Conservation (phyloP, 35 echinoderm and acorn worm species). For the Ptychodera flava region DNA sequence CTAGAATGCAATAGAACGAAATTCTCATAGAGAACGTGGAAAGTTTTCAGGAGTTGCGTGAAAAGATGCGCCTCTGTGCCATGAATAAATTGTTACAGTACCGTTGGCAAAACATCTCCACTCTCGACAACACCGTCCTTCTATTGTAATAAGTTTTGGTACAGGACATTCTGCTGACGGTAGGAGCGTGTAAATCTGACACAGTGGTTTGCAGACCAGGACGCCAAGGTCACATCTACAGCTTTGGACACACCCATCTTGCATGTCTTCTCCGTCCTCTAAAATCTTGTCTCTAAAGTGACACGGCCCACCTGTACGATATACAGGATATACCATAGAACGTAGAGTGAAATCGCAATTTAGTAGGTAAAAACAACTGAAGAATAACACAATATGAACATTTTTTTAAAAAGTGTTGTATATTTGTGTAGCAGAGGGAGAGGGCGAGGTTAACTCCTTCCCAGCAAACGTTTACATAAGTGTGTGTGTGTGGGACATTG, state of each 20-base stretch:
- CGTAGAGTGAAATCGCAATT: no score
- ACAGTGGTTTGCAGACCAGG: conserved; percentile 69
- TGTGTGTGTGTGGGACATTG: no score
- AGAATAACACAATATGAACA: no score
- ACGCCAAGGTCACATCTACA: conserved; percentile 75
- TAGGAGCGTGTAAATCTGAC: conserved; percentile 58
- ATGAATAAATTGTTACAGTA: background rate
- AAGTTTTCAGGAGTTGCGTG: background rate
- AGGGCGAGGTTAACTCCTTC: no score
- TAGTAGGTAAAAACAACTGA: no score
- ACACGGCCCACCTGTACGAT: background rate
- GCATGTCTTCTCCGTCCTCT: background rate
- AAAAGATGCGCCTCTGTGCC: background rate
- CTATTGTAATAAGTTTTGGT: conserved; percentile 58
- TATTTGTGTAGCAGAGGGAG: no score
- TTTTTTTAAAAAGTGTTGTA: no score
- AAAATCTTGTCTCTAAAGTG: background rate
- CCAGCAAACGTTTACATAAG: no score
- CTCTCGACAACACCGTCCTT: conserved; percentile 79
- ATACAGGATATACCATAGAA: no score
- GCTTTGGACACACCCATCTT: conserved; percentile 52
- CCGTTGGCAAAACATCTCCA: conserved; percentile 89
- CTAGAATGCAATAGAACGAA: no score
- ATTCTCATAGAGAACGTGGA: no score
- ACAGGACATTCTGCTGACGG: conserved; percentile 67